Base-by-base conservation (phyloP, 2,797 vertebrate genomes). In the Lagodon rhomboides region DNA sequence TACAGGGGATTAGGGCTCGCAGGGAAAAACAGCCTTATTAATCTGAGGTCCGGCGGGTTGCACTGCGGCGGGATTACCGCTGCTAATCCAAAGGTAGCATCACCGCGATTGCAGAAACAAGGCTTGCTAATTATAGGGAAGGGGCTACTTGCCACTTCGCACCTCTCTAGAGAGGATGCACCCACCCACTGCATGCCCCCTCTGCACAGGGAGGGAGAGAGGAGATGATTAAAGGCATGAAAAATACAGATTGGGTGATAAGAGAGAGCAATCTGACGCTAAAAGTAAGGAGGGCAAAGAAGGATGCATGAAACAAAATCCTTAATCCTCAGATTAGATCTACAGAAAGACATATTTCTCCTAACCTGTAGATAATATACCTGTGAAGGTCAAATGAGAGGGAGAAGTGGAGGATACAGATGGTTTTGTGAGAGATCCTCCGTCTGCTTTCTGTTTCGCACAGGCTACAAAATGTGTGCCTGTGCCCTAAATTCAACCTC, bases 61-160 rank as follows among this genome's bases (percentile, higher is more conserved):
- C 80, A 67, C 53, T 54, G 47, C 68, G 80, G 47, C 66, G 80
- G 85, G 87, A 92, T 92, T 94, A 95, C 47, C 78, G 89, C 25
- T 88, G 91, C 89, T 95, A 94, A 95, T 94, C 94, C 94, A 91
- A 89, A 91, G 68, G 92, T 91, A 94, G 89, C 92, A 89, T 91
- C 70, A 92, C 91, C 72, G 89, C 79, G 51, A 88, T 77, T 85
- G 84, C 90, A 88, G 80, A 87, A 94, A 94, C 87, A 90, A 93
- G 94, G 93, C 88, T 80, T 85, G 92, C 93, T 95, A 93, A 93
- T 91, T 91, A 85, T 77, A 79, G 74, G 75, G 60, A 84, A 55
- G 60, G 41, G 64, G 69, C 89, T 95, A 96, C 95, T 95, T 96
- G 95, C 95, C 96, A 96, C 94, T 94, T 93, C 94, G 92, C 93